Percentiles rank a stretch among this genome's conserved stretches.
phyloP scores from a whole-genome alignment of 2,797 vertebrate genomes.

The Loriculus beryllinus region DNA sequence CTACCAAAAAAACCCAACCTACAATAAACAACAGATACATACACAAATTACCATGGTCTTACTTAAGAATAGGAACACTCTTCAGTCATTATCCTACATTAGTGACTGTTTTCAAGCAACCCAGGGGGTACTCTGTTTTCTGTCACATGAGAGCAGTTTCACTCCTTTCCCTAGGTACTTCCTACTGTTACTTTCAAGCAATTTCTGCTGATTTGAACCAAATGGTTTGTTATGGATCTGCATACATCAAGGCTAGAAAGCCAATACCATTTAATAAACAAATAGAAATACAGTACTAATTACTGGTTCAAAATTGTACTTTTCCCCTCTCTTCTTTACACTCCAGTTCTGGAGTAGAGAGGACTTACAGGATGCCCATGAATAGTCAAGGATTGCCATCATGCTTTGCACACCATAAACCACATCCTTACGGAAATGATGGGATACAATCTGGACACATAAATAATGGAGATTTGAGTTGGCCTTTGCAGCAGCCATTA shows the following conservation, averaged over 20 bases:
- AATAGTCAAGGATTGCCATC: not conserved
- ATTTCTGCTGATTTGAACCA: not conserved
- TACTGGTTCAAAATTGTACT: not conserved
- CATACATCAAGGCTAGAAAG: not conserved
- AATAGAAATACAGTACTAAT: not conserved
- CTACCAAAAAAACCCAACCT: not conserved
- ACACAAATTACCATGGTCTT: not conserved
- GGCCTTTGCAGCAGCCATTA: not conserved
- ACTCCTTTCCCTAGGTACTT: not conserved
- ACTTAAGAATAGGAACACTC: not conserved
- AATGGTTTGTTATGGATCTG: not conserved
- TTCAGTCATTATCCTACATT: not conserved
- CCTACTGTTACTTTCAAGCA: not conserved
- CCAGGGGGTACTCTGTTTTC: not conserved
- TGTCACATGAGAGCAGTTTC: not conserved
- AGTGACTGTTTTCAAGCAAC: not conserved
- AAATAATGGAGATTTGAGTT: not conserved
- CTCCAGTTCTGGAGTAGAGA: not conserved
- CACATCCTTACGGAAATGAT: not conserved
- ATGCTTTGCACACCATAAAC: not conserved
- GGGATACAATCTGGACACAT: not conserved
- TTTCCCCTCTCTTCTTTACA: not conserved
- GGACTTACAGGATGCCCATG: not conserved
- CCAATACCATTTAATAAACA: not conserved
- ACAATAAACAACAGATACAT: not conserved